Percentiles rank a stretch among this genome's conserved stretches.
phyloP scores from a whole-genome alignment of 2,888 invertebrate species.

The Brachynemurus nebulosus region DNA sequence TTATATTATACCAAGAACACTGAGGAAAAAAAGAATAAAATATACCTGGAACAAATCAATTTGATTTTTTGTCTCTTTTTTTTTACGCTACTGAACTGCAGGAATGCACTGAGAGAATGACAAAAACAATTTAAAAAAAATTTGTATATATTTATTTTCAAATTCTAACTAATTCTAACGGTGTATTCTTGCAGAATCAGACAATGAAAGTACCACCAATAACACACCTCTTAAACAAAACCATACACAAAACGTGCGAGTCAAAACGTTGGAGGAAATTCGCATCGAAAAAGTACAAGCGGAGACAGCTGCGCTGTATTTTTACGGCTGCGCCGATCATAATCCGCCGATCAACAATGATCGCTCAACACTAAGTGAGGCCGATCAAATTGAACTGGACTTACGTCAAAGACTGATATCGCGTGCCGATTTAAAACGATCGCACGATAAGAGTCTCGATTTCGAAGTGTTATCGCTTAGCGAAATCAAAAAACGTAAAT shows the following conservation, averaged over 20 bases:
- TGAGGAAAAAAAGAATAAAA: constrained; percentile 6
- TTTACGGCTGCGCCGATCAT: constrained; percentile 36
- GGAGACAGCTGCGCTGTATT: constrained; percentile 57
- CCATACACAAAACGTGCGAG: constrained; percentile 29
- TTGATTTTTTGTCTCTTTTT: constrained; percentile 4
- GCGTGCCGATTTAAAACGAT: constrained; percentile 16
- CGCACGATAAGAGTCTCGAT: constrained; percentile 23
- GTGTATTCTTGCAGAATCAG: constrained; percentile 66
- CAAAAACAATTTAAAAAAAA: constrained; percentile 11
- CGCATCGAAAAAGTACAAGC: constrained; percentile 55
- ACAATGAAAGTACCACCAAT: constrained; percentile 54
- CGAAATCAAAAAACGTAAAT: constrained; percentile 31
- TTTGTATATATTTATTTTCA: constrained; percentile 3
- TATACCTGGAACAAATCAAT: constrained; percentile 1
- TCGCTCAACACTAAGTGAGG: too few species aligned
- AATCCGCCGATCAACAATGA: background rate
- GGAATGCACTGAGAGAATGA: constrained; percentile 29
- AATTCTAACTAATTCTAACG: constrained; percentile 13
- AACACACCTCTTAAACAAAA: constrained; percentile 40
- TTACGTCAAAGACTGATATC: constrained; percentile 25
- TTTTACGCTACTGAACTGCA: constrained; percentile 26
- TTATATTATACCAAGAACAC: constrained; percentile 9
- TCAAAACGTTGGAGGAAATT: constrained; percentile 55
- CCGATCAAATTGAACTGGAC: too few species aligned
- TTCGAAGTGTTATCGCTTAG: constrained; percentile 38